Conservation (phyloP, 2,888 invertebrate genomes). For the Limnephilus auricula region DNA sequence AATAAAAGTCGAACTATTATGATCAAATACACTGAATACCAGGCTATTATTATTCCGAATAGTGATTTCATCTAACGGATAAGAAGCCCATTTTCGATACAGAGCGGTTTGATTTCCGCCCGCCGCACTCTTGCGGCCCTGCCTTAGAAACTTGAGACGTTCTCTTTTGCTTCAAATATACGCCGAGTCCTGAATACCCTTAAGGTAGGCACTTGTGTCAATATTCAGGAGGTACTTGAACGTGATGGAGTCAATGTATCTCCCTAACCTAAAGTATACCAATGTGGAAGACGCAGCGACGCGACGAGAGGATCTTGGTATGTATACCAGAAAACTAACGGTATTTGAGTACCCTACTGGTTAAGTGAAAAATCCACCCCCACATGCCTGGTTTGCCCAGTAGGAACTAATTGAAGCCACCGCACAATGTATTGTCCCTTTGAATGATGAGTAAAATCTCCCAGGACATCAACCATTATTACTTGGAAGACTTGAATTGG, state of each 20-base stretch:
- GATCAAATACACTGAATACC: background rate
- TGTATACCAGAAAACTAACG: too few species aligned
- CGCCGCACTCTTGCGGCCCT: background rate
- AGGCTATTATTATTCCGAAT: background rate
- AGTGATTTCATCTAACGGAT: background rate
- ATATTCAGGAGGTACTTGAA: conserved; percentile 40
- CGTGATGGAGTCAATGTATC: conserved; percentile 42
- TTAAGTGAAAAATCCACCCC: too few species aligned
- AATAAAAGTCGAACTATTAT: background rate
- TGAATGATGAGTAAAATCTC: too few species aligned
- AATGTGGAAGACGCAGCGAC: background rate
- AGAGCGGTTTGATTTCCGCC: conserved; percentile 9
- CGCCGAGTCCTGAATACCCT: conserved; percentile 19
- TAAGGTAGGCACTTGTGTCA: conserved; percentile 26
- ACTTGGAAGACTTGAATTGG: too few species aligned
- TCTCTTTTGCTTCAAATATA: conserved; percentile 24
- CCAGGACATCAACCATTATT: too few species aligned
- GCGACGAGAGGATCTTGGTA: background rate
- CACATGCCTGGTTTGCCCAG: too few species aligned
- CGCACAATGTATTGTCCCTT: too few species aligned
- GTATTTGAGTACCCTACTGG: too few species aligned
- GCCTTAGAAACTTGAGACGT: conserved; percentile 19
- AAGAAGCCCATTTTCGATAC: background rate
- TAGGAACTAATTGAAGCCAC: too few species aligned
- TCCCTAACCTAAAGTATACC: background rate